A percentile compares a stretch with the other conserved stretches of the same genome.
phyloP scores from a whole-genome alignment of 2,888 invertebrate species.

The Apamea anceps region DNA sequence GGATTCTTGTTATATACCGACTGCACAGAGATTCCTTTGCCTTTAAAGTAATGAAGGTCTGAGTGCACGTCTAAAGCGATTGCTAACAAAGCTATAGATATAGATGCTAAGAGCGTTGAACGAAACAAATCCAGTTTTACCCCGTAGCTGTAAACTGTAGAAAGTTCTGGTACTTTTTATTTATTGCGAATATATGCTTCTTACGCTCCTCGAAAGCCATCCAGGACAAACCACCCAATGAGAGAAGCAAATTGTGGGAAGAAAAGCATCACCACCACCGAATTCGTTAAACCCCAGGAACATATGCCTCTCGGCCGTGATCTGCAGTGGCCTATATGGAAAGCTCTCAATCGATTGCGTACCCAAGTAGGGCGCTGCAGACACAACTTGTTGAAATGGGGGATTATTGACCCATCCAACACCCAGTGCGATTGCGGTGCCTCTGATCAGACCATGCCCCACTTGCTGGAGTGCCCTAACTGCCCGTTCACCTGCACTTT shows the following conservation, averaged over 20 bases:
- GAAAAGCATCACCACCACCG: no score
- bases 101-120: slow-evolving; percentile 9
- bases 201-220: no score
- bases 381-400: no score
- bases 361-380: no score
- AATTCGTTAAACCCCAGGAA: no score
- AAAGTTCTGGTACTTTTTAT: slow-evolving; percentile 14
- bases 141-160: slow-evolving; percentile 11
- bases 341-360: no score
- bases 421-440: not conserved
- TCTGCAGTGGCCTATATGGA: not conserved
- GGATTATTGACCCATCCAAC: not conserved
- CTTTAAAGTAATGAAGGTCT: slow-evolving; percentile 52
- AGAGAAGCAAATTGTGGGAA: no score
- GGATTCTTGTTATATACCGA: slow-evolving; percentile 50
- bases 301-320: no score
- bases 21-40: slow-evolving; percentile 53
- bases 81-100: slow-evolving; percentile 54
- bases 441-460: not conserved
- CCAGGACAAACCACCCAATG: no score
- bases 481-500: not conserved
- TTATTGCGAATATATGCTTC: not conserved
- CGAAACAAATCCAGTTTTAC: slow-evolving; percentile 24
- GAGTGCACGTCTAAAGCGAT: slow-evolving; percentile 47
- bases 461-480: not conserved